phyloP scores from a whole-genome alignment of 2,797 vertebrate species.

The Smutsia gigantea region DNA sequence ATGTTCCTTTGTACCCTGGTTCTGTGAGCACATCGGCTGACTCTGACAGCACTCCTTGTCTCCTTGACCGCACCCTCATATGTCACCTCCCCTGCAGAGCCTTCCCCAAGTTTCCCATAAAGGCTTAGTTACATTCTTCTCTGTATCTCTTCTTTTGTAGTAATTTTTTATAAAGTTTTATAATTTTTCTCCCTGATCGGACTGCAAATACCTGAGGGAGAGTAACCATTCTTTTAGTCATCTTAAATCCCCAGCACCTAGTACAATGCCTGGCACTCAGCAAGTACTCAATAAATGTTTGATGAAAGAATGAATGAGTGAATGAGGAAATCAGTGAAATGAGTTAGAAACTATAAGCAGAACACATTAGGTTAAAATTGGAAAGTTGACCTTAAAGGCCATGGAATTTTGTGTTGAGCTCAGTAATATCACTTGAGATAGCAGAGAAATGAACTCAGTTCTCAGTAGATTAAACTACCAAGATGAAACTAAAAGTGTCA shows the following conservation, averaged over 20 bases:
- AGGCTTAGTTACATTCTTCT: not conserved
- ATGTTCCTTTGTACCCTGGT: not conserved
- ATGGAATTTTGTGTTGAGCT: not conserved
- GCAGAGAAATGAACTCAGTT: constrained; percentile 56
- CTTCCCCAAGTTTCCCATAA: not conserved
- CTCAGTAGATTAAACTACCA: constrained; percentile 45
- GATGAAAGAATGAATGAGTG: constrained; percentile 18
- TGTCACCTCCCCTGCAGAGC: not conserved
- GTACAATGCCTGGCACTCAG: not conserved
- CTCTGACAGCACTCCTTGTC: not conserved
- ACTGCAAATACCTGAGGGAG: not conserved
- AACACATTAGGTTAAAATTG: not conserved
- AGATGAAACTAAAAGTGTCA: constrained; percentile 41
- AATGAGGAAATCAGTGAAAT: constrained; percentile 3
- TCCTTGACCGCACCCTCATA: not conserved
- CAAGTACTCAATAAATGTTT: constrained; percentile 9
- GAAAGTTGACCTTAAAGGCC: not conserved
- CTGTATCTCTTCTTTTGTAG: not conserved
- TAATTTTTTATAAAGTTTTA: no score
- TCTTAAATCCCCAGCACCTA: not conserved
- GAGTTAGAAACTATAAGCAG: not conserved
- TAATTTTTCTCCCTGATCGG: not conserved
- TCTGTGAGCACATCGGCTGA: rapidly evolving
- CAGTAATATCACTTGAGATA: not conserved
- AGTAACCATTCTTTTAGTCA: not conserved